Evolutionary conservation across 2,797 vertebrate genomes (phyloP).

Genomic region (Acrocephalus scirpaceus): DNA sequence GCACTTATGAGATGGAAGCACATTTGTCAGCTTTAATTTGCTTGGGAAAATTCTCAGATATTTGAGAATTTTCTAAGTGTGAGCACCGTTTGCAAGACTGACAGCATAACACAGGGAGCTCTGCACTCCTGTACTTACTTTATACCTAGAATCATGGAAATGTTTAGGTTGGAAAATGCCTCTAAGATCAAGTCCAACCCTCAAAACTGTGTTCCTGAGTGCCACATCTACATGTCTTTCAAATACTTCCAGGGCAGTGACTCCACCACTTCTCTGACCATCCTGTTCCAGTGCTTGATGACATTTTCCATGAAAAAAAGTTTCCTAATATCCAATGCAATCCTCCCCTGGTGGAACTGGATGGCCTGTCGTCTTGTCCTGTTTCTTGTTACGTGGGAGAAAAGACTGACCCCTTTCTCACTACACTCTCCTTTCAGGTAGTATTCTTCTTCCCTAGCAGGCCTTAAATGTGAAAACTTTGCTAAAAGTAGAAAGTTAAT

Average conservation of each 20-base stretch:
- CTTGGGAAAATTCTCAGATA: neutral
- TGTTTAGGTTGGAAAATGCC: neutral
- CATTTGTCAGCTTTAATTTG: neutral
- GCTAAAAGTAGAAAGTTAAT: neutral
- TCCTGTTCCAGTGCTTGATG: neutral
- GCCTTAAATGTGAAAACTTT: neutral
- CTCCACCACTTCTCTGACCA: neutral
- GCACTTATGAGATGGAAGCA: accelerated
- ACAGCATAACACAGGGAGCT: neutral
- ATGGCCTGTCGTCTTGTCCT: accelerated
- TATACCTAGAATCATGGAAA: neutral
- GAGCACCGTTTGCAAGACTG: neutral
- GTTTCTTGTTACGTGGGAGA: neutral
- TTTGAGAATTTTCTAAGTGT: neutral
- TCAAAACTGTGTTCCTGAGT: neutral
- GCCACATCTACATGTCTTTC: neutral
- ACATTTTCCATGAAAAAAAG: neutral
- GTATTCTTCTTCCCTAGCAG: neutral
- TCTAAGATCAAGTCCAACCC: neutral
- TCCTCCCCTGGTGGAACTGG: neutral
- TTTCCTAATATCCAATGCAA: neutral
- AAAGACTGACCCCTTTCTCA: accelerated
- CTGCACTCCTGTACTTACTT: neutral
- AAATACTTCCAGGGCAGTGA: neutral
- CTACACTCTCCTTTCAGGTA: neutral